phyloP scores from a whole-genome alignment of 2,888 invertebrate genomes.

The Tuberolachnus salignus region DNA sequence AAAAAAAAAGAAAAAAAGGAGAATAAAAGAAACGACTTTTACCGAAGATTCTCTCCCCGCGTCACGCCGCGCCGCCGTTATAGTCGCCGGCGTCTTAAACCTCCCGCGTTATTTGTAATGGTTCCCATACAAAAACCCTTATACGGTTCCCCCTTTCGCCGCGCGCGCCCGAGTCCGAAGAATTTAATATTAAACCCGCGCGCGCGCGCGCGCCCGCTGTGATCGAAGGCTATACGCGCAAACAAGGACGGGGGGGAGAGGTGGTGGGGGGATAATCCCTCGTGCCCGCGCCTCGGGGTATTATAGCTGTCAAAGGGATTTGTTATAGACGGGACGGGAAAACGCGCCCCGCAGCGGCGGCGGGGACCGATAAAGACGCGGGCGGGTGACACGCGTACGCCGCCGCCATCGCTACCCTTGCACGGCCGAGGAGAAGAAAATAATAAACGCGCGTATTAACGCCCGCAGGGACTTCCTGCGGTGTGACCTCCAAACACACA shows the following conservation, averaged over 20 bases:
- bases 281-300: constrained; percentile 15
- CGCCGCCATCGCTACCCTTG: not conserved
- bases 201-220: constrained; percentile 43
- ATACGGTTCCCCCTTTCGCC: not conserved
- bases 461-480: constrained; percentile 44
- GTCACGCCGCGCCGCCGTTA: not conserved
- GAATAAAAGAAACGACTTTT: constrained; percentile 45
- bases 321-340: constrained; percentile 3
- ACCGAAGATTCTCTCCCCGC: constrained; percentile 45
- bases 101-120: constrained; percentile 52
- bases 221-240: constrained; percentile 42
- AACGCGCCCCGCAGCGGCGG: not conserved
- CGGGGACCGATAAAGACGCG: constrained; percentile 41
- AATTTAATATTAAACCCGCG: constrained; percentile 54
- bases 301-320: constrained; percentile 55
- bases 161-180: constrained; percentile 15
- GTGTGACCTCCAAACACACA: constrained; percentile 32
- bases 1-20: constrained; percentile 24
- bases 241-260: not conserved
- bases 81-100: constrained; percentile 31
- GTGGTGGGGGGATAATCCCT: constrained; percentile 35
- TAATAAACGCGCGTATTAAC: constrained; percentile 54
- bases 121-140: constrained; percentile 39
- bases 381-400: constrained; percentile 36
- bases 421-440: constrained; percentile 35